Evolutionary conservation across 2,888 invertebrate genomes (phyloP).

Genomic region (Acleris laterana): DNA sequence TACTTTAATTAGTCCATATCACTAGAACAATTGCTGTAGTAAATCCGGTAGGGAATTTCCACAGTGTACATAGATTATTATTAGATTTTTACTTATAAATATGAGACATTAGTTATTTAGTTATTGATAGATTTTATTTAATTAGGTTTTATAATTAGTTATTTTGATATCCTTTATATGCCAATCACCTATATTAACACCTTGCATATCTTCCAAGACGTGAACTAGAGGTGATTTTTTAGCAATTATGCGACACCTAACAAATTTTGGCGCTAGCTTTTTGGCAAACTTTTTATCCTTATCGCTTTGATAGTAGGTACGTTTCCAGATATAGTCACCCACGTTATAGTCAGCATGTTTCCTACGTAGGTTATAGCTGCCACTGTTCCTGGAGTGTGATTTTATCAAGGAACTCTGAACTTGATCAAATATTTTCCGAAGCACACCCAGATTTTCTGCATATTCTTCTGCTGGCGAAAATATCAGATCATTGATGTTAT

Average conservation of each 20-base stretch:
- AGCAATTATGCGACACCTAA: constrained; percentile 10
- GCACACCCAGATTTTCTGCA: constrained; percentile 22
- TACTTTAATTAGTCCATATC: too few relatives aligned
- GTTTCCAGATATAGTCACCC: not conserved
- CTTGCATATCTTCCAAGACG: constrained; percentile 12
- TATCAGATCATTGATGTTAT: constrained; percentile 37
- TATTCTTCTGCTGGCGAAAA: constrained; percentile 29
- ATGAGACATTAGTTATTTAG: too few relatives aligned
- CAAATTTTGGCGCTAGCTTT: constrained; percentile 23
- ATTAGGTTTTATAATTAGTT: too few relatives aligned
- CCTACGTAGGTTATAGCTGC: constrained; percentile 2
- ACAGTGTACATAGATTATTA: too few relatives aligned
- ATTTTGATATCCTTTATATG: too few relatives aligned
- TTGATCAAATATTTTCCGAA: constrained; percentile 15
- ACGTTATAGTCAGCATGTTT: not conserved
- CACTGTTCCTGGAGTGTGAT: not conserved
- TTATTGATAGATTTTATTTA: too few relatives aligned
- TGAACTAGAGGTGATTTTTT: constrained; percentile 16
- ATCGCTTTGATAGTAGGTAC: constrained; percentile 6
- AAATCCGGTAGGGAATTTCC: too few relatives aligned
- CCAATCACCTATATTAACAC: not conserved
- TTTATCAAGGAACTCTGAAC: constrained; percentile 2
- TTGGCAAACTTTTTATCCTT: constrained; percentile 9
- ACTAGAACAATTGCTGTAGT: too few relatives aligned
- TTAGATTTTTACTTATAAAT: too few relatives aligned